phyloP scores from a whole-genome alignment of 2,113 vertebrate species.

The Dinomys branickii region DNA sequence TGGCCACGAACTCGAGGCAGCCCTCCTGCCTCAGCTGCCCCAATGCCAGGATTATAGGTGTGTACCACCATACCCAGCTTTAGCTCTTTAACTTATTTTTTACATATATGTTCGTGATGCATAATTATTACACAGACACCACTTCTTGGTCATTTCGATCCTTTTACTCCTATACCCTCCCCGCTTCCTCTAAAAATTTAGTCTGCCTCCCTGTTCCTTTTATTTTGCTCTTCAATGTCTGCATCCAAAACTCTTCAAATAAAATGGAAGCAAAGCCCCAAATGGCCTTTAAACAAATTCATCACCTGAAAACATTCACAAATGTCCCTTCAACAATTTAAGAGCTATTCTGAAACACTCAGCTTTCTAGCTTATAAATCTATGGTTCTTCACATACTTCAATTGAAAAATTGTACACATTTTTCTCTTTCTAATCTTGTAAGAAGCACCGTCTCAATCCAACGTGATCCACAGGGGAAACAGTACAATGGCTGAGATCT shows the following conservation, averaged over 20 bases:
- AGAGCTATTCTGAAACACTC: neutral
- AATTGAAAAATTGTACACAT: neutral
- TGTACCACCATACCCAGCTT: neutral
- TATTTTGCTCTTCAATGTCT: neutral
- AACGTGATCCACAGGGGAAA: neutral
- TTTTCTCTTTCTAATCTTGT: neutral
- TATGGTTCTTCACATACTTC: neutral
- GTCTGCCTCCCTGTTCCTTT: neutral
- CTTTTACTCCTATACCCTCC: neutral
- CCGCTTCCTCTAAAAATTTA: neutral
- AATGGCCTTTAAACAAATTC: conserved; percentile 39
- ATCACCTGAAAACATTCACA: neutral
- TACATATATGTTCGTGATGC: neutral
- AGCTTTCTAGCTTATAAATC: neutral
- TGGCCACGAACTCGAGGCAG: neutral
- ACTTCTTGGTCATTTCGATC: neutral
- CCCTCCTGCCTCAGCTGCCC: neutral
- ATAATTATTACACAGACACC: neutral
- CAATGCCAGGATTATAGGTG: neutral
- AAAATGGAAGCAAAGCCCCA: neutral
- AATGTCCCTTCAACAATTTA: neutral
- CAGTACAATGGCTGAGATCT: neutral
- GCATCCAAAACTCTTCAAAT: neutral
- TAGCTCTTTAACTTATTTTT: neutral
- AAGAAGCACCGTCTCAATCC: neutral